phyloP scores from a whole-genome alignment of 2,113 vertebrate species.

The Paramormyrops kingsleyae region DNA sequence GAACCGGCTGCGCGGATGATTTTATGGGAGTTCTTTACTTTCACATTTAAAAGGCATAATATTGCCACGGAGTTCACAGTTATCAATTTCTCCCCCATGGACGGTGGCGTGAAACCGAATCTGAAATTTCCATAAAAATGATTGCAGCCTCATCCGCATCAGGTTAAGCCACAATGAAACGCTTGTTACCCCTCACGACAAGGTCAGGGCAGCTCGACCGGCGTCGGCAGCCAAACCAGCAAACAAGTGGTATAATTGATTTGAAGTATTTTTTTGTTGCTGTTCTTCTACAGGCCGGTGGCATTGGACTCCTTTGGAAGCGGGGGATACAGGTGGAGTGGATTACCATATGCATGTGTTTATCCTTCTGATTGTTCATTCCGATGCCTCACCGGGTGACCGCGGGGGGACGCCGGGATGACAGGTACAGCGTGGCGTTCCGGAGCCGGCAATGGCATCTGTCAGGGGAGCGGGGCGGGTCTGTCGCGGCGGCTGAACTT shows the following conservation, averaged over 20 bases:
- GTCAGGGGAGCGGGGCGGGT: neutral
- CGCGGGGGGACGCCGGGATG: neutral
- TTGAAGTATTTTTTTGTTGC: neutral
- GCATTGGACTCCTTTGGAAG: neutral
- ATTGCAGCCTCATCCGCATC: neutral
- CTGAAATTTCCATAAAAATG: slow-evolving; percentile 3
- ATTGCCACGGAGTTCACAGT: neutral
- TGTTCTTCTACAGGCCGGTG: neutral
- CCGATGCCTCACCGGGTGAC: neutral
- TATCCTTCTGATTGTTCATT: slow-evolving; percentile 7
- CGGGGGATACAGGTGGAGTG: neutral
- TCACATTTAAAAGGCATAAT: neutral
- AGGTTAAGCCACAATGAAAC: neutral
- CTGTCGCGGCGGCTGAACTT: neutral
- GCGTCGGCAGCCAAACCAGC: neutral
- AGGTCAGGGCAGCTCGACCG: neutral
- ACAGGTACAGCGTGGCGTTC: neutral
- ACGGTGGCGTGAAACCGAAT: neutral
- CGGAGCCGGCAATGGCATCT: neutral
- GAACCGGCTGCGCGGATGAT: neutral
- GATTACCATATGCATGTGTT: neutral
- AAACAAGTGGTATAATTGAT: neutral
- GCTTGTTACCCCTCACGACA: neutral
- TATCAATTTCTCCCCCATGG: neutral
- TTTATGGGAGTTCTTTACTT: neutral